Evolutionary conservation across 2,113 vertebrate genomes (phyloP).

Genomic region (Sitta europaea): DNA sequence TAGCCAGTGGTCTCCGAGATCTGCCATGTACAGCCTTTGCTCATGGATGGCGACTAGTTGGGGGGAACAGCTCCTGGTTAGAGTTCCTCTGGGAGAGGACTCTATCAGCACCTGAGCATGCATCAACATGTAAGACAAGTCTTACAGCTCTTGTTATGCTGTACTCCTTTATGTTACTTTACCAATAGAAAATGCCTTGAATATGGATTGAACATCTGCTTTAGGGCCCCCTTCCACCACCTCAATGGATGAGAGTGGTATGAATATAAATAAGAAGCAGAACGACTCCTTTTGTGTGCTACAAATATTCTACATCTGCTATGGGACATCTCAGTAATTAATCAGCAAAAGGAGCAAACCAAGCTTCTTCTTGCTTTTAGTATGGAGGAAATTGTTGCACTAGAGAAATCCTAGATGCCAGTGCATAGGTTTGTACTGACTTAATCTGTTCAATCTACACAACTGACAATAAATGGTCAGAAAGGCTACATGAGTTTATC

Average conservation of each 20-base stretch:
- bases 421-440: neutral
- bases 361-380: neutral
- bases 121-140: neutral
- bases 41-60: neutral
- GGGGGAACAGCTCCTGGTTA: neutral
- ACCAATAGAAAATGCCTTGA: neutral
- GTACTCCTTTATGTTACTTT: neutral
- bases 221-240: neutral
- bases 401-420: neutral
- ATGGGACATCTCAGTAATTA: neutral
- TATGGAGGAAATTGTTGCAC: neutral
- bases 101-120: neutral
- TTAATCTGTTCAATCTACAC: neutral
- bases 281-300: neutral
- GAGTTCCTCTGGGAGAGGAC: neutral
- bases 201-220: neutral
- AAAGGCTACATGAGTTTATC: neutral
- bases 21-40: neutral
- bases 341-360: neutral
- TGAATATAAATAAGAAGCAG: neutral
- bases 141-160: neutral
- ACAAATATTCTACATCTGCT: neutral
- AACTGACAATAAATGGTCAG: neutral
- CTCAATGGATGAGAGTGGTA: neutral
- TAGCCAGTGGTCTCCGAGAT: neutral